phyloP scores from a whole-genome alignment of 92 coral and sea anemone species.

The Metridium senile region DNA sequence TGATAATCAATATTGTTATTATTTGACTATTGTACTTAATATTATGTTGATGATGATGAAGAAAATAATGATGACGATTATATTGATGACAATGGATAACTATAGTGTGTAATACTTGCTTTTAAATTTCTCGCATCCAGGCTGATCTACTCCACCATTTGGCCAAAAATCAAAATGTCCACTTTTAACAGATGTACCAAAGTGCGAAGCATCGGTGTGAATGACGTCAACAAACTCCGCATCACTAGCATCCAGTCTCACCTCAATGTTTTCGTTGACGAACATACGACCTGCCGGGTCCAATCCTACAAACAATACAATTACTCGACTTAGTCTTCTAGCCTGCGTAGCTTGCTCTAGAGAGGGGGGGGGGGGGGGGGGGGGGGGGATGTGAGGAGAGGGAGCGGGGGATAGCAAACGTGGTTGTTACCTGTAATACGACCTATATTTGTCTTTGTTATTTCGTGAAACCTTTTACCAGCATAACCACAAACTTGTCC shows the following conservation, averaged over 20 bases:
- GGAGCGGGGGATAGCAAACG: background rate
- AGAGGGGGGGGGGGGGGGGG: no score
- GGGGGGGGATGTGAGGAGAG: no score
- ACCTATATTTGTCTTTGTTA: slow-evolving; percentile 20
- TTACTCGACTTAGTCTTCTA: no score
- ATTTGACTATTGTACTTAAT: no score
- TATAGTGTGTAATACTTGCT: slow-evolving; percentile 4
- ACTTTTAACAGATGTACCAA: slow-evolving; percentile 34
- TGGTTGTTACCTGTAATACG: slow-evolving; percentile 66
- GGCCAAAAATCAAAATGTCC: slow-evolving; percentile 77
- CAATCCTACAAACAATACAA: slow-evolving; percentile 24
- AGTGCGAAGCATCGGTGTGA: slow-evolving; percentile 43
- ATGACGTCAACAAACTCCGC: slow-evolving; percentile 72
- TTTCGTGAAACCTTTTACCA: slow-evolving; percentile 34
- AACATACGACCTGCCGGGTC: slow-evolving; percentile 66
- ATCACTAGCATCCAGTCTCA: slow-evolving; percentile 64
- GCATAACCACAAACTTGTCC: slow-evolving; percentile 77
- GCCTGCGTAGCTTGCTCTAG: no score
- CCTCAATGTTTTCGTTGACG: slow-evolving; percentile 24
- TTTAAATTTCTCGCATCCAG: slow-evolving; percentile 20
- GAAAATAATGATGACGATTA: no score
- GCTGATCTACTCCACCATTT: slow-evolving; percentile 61
- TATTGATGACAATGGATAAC: no score
- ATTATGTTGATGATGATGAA: no score
- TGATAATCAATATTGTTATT: no score